Evolutionary conservation across 1,140 invertebrate species (phyloP), one percentile per base, ranked within the genome.

Genomic region (Nasonia vitripennis): DNA sequence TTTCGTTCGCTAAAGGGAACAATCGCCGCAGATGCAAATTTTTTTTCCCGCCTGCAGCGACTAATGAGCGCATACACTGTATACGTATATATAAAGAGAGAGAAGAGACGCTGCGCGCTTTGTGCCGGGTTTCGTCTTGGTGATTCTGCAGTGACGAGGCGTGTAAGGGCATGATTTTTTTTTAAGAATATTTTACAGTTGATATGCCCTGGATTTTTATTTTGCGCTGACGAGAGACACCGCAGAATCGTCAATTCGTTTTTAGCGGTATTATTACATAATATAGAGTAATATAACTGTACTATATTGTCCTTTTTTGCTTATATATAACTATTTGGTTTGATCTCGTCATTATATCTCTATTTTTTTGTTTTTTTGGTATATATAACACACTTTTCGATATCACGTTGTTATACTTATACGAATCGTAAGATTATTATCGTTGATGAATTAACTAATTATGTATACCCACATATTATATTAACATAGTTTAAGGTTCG

Each of bases 11-110:
- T 2, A 31, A 27, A 31, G 17, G 23, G 68, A 81, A 73, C 68
- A 48, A 48, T 73, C 45, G 45, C 27, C 17, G 41, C 68, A 31
- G 41, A 80, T 73, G 68, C 31, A 71, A 71, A 73, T 34, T 71
- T 48, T 51, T 71, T 81, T 81, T 51, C 27, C 2, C 55, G 20
- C 55, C 55, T 62, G 55, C 55, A 17, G 55, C 55, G 17, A 62
- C 55, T 62, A 62, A 62, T 62, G 55, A 79, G 55, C 51, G 41
- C 48, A 79, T 79, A 68, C 55, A 79, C 67, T 79, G 17, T 62
- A 62, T 62, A 62, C 20, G 17, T 62, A 62, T 62, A 55, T 71
- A 48, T 48, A 9, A 6, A 37, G 34, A 27, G 27, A 27, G 34
- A 37, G 34, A 45, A 45, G 10, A 45, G 55, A 62, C 17, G 55